A percentile compares a stretch with the other conserved stretches of the same genome.
phyloP scores from a whole-genome alignment of 2,888 invertebrate species.

The Chrysolina oricalcia region DNA sequence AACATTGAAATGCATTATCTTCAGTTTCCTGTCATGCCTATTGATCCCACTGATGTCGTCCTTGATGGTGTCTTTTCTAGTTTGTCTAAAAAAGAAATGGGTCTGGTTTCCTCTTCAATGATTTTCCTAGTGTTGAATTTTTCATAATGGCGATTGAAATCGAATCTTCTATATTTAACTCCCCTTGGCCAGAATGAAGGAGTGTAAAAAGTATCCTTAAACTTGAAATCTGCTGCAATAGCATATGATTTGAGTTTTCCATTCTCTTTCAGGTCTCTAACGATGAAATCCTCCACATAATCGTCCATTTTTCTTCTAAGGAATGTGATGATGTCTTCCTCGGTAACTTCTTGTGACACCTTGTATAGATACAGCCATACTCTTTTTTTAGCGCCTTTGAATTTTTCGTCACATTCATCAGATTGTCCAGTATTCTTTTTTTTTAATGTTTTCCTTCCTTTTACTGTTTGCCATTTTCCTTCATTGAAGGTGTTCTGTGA shows the following conservation, averaged over 20 bases:
- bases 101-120: constrained; percentile 7
- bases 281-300: constrained; percentile 24
- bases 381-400: constrained; percentile 26
- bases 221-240: too few relatives aligned
- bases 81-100: constrained; percentile 24
- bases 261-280: constrained; percentile 21
- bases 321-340: constrained; percentile 31
- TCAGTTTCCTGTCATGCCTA: too few relatives aligned
- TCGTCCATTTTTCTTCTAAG: constrained; percentile 11
- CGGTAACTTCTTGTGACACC: constrained; percentile 30
- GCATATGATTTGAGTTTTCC: constrained; percentile 27
- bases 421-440: constrained; percentile 21
- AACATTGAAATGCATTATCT: too few relatives aligned
- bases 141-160: constrained; percentile 29
- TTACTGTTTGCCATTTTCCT: constrained; percentile 25
- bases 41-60: too few relatives aligned
- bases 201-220: neutral
- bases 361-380: constrained; percentile 29
- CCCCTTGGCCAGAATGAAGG: neutral
- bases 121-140: constrained; percentile 26
- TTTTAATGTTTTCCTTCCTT: constrained; percentile 27
- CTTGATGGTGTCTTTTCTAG: too few relatives aligned
- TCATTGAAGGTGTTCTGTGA: constrained; percentile 21
- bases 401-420: constrained; percentile 31
- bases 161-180: constrained; percentile 13